Base-by-base conservation (phyloP, 2,888 invertebrate genomes). In the Parnassius mnemosyne region DNA sequence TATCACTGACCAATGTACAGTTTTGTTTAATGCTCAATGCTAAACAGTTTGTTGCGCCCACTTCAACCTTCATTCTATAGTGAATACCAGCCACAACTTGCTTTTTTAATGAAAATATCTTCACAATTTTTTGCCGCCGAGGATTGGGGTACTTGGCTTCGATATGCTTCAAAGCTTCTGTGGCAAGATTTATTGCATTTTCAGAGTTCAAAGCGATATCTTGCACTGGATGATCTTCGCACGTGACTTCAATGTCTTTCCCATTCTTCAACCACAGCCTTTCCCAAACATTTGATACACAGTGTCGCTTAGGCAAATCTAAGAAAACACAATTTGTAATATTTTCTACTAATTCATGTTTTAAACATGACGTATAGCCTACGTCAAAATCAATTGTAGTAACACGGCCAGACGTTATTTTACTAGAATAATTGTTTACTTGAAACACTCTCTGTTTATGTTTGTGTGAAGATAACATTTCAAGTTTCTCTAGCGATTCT, bases 111-210 rank as follows among this genome's bases (percentile, higher is more conserved):
- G 88, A 87, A 68, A 86, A 84, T 71, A 91, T 81, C 65, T 86
- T 77, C 1, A 88, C 80, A 9, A 91, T 73, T 72, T 83, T 84
- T 65, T 87, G 89, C 67, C 83, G 85, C 10, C 75, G 76, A 9
- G 85, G 81, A 65, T 85, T 78, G 2, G 88, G 87, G 68, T 91
- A 91, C 66, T 89, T 91, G 0, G 86, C 87, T 70, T 91, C 91
- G 43, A 91, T 85, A 51, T 87, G 82, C 73, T 83, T 89, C 53
- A 91, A 70, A 3, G 87, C 85, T 66, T 83, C 79, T 52, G 79
- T 75, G 2, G 88, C 87, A 16, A 91, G 63, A 43, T 76, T 75
- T 68, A 72, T 80, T 2, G 85, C 85, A 57, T 77, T 78, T 60
- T 84, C 80, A 12, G 83, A 76, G 63, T 77, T 83, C 65, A 84